phyloP scores from a whole-genome alignment of 2,113 vertebrate species.

The Asarcornis scutulata region DNA sequence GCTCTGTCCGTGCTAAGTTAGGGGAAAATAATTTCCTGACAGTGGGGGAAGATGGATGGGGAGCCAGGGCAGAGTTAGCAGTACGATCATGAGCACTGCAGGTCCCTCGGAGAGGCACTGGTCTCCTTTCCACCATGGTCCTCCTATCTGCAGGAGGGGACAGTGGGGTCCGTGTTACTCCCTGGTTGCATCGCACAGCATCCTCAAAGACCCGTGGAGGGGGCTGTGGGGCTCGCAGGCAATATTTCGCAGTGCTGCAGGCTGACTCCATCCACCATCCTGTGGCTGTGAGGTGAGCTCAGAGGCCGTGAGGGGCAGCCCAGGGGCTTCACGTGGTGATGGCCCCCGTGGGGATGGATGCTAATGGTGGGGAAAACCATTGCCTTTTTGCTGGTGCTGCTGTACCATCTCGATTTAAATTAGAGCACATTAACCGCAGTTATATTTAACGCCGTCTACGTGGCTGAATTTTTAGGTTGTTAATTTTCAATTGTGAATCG shows the following conservation, averaged over 20 bases:
- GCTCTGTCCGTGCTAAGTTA: background rate
- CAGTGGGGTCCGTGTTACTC: background rate
- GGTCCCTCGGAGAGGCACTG: accelerated
- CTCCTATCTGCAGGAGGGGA: accelerated
- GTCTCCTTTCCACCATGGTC: background rate
- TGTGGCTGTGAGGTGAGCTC: background rate
- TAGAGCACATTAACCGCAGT: background rate
- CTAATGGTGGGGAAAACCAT: background rate
- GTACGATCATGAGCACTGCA: accelerated
- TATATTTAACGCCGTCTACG: background rate
- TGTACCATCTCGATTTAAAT: constrained; percentile 23
- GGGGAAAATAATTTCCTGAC: background rate
- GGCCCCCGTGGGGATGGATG: background rate
- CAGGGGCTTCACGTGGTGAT: background rate
- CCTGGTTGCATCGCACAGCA: too few relatives aligned
- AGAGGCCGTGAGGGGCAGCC: background rate
- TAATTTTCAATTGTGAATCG: constrained; percentile 26
- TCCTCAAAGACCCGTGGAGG: background rate
- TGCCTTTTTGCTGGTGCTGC: background rate
- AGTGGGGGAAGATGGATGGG: background rate
- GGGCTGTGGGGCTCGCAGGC: background rate
- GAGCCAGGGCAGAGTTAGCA: too few relatives aligned
- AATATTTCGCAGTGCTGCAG: background rate
- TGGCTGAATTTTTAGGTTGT: constrained; percentile 4
- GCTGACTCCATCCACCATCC: background rate